Evolutionary conservation across 2,888 invertebrate species (phyloP), one percentile per base, ranked within the genome.

Genomic region (Pyrochroa serraticornis): DNA sequence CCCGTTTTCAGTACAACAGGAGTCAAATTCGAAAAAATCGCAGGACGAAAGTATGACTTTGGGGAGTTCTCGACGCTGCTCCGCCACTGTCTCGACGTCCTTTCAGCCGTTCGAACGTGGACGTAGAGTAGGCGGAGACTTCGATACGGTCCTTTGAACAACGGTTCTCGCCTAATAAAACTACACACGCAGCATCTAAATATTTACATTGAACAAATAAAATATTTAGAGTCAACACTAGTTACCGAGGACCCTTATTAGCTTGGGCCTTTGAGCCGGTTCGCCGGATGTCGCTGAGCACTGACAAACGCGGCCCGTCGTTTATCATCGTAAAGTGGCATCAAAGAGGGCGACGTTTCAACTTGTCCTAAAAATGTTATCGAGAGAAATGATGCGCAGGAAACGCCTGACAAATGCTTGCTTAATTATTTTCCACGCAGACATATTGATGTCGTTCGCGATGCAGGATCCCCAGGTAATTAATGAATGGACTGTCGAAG

Each of bases 391-490:
- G 74, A 70, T 69, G 73, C 70, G 71, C 78, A 77, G 78, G 78
- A 78, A 78, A 66, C 72, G 74, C 64, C 69, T 77, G 77, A 78
- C 78, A 78, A 78, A 78, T 78, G 74, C 74, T 73, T 72, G 75
- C 76, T 77, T 79, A 78, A 78, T 79, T 78, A 78, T 78, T 77
- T 77, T 77, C 71, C 74, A 71, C 70, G 74, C 70, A 70, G 76
- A 77, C 75, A 75, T 73, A 77, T 76, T 74, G 77, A 75, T 73
- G 73, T 71, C 65, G 67, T 61, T 62, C 49, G 65, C 62, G 60
- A 45, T 45, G 31, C 44, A 35, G 50, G 50, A 35, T 13, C 42
- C 42, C 48, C 61, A 63, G 61, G 60, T 73, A 74, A 72, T 73
- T 72, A 74, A 75, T 73, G 73, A 71, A 72, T 68, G 65, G 68